Base-by-base conservation (phyloP, 2,888 invertebrate species). In the Macaria notata region DNA sequence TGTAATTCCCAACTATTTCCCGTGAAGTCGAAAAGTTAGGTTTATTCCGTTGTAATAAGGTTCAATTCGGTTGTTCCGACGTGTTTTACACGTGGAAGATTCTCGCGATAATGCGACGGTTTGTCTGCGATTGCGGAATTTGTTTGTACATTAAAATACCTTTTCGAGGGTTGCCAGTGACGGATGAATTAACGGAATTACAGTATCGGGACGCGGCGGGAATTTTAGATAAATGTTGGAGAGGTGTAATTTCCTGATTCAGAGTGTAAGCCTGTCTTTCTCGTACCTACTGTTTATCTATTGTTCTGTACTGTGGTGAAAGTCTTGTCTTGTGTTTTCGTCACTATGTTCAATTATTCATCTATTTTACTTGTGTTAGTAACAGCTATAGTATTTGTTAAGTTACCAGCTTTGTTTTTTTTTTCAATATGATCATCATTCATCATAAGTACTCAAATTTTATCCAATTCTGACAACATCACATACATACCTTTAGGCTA, bases 141-240 rank as follows among this genome's bases (percentile, higher is more conserved):
- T 67, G 65, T 67, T 63, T 63, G 67, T 61, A 60, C 67, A 67
- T 67, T 67, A 67, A 67, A 65, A 67, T 67, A 61, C 67, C 67
- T 62, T 56, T 48, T 54, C 52, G 59, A 63, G 63, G 67, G 67
- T 57, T 44, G 54, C 47, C 59, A 45, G 54, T 51, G 59, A 54
- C 58, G 65, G 54, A 67, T 67, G 65, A 65, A 65, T 65, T 63
- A 62, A 64, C 51, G 59, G 56, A 62, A 56, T 66, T 59, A 50
- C 33, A 57, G 63, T 56, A 63, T 63, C 45, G 45, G 55, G 55
- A 57, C 46, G 42, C 39, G 4, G 42, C n/a, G 46, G 49, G 49
- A 53, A 53, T 54, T 45, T 49, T n/a, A 50, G 58, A 54, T 54
- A 43, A 42, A 47, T 43, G 29, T 41, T 52, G 33, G 4, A 6